Evolutionary conservation across 2,888 invertebrate species (phyloP).

Genomic region (Prosapia bicincta): DNA sequence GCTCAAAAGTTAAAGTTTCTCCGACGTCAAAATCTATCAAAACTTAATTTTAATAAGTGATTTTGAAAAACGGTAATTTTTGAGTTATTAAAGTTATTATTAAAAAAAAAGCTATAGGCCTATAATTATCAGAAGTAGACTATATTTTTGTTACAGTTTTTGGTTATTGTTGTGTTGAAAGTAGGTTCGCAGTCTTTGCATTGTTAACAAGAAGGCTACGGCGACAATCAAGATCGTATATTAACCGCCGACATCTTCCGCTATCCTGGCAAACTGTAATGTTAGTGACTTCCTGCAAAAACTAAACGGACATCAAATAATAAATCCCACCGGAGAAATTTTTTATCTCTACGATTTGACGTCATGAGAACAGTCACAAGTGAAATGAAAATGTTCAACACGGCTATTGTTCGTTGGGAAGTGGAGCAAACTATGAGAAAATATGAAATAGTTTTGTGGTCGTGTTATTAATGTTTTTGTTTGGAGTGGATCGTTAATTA

Average conservation of each 20-base stretch:
- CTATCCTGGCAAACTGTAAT: neutral
- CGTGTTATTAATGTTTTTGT: neutral
- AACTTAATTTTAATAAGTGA: no score
- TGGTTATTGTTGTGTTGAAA: no score
- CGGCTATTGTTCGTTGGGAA: neutral
- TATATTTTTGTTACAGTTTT: no score
- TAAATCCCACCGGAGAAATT: neutral
- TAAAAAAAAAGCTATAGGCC: no score
- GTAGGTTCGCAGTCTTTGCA: no score
- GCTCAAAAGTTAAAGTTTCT: no score
- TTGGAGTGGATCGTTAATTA: neutral
- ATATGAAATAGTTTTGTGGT: neutral
- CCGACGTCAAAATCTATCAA: no score
- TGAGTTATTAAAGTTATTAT: no score
- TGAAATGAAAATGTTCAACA: neutral
- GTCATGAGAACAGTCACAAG: neutral
- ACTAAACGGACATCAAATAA: neutral
- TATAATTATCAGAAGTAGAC: no score
- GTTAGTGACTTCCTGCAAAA: neutral
- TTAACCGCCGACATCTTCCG: neutral
- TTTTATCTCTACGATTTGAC: neutral
- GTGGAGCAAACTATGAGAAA: neutral
- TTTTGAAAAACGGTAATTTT: no score
- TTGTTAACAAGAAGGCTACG: no score
- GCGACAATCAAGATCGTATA: neutral